Evolutionary conservation across 2,797 vertebrate species (phyloP).

Genomic region (Thalassophryne amazonica): DNA sequence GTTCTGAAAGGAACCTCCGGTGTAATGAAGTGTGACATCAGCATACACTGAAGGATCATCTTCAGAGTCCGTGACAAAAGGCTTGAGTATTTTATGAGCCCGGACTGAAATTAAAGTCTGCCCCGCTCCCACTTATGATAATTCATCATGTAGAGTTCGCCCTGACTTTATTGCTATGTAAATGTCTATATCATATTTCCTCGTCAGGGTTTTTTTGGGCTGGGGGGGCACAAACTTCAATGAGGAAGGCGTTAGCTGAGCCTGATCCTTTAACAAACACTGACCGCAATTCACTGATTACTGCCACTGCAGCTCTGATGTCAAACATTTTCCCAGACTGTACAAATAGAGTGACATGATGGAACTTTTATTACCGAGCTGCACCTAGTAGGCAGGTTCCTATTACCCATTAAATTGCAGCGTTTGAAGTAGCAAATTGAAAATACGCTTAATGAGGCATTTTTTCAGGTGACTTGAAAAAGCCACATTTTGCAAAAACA

Average conservation of each 20-base stretch:
- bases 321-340: background rate
- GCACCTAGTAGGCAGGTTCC: too few species aligned
- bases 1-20: slow-evolving; percentile 8
- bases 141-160: slow-evolving; percentile 48
- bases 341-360: background rate
- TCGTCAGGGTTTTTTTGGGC: slow-evolving; percentile 8
- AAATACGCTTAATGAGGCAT: too few species aligned
- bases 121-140: slow-evolving; percentile 36
- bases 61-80: slow-evolving; percentile 44
- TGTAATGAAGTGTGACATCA: slow-evolving; percentile 41
- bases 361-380: too few species aligned
- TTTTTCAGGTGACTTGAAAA: too few species aligned
- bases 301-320: slow-evolving; percentile 3
- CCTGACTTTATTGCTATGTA: slow-evolving; percentile 64
- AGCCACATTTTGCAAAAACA: too few species aligned
- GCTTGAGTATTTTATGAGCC: slow-evolving; percentile 51
- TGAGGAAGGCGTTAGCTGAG: slow-evolving; percentile 33
- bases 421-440: too few species aligned
- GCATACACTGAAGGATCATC: slow-evolving; percentile 28
- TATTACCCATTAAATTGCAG: too few species aligned
- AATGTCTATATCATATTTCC: slow-evolving; percentile 62
- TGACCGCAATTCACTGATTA: slow-evolving; percentile 15
- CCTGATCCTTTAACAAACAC: slow-evolving; percentile 46
- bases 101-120: slow-evolving; percentile 47
- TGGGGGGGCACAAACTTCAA: slow-evolving; percentile 31